phyloP scores from a whole-genome alignment of 1,140 invertebrate species.

The Temnothorax curvispinosus region DNA sequence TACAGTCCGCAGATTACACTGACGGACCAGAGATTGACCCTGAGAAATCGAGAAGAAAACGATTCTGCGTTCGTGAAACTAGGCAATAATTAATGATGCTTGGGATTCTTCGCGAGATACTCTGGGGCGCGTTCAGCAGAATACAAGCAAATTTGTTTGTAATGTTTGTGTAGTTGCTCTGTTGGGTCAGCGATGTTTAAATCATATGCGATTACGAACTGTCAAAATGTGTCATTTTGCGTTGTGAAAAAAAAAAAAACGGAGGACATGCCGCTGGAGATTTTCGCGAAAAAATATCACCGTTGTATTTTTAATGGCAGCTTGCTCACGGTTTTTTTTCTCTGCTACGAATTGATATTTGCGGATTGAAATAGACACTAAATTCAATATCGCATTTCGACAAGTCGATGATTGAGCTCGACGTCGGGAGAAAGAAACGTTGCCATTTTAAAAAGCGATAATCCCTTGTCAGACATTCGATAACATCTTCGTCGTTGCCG shows the following conservation, averaged over 20 bases:
- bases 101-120: slow-evolving; percentile 43
- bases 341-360: slow-evolving; percentile 12
- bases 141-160: slow-evolving; percentile 55
- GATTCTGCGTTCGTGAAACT: slow-evolving; percentile 71
- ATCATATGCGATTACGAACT: slow-evolving; percentile 38
- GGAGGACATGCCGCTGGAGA: neutral
- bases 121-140: neutral
- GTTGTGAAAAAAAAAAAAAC: slow-evolving; percentile 14
- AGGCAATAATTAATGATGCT: slow-evolving; percentile 79
- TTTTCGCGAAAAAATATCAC: slow-evolving; percentile 2
- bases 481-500: slow-evolving; percentile 5
- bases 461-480: slow-evolving; percentile 39
- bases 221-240: neutral
- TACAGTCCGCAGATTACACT: neutral
- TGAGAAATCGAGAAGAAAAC: slow-evolving; percentile 21
- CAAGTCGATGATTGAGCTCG: slow-evolving; percentile 34
- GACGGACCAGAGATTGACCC: slow-evolving; percentile 24
- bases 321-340: neutral
- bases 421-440: slow-evolving; percentile 8
- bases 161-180: slow-evolving; percentile 52
- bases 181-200: slow-evolving; percentile 34
- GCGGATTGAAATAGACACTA: slow-evolving; percentile 22
- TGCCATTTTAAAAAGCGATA: slow-evolving; percentile 23
- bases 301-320: slow-evolving; percentile 49
- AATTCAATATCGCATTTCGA: slow-evolving; percentile 44